These are phyloP conservation scores for Cydia pomonella DNA, from an alignment of 1,140 invertebrate genomes.

Conservation along the genomic window DNA sequence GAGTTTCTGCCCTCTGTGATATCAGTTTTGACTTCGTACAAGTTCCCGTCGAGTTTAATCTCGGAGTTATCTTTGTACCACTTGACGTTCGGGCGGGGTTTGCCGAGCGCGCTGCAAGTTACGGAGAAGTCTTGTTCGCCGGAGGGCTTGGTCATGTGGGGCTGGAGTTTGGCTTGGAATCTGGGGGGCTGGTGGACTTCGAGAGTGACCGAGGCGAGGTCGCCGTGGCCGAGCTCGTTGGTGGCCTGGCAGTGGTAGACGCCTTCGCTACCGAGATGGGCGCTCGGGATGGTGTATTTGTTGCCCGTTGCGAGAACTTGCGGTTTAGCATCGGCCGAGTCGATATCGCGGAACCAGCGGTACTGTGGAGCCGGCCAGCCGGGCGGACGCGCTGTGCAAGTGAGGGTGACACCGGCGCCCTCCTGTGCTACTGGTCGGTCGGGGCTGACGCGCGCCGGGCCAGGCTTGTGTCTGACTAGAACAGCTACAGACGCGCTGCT, in stretches of 20 bases:
- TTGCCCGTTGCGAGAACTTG: slow-evolving; percentile 87
- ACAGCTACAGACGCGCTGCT: slow-evolving; percentile 89
- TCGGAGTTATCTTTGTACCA: slow-evolving; percentile 94
- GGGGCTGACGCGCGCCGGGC: slow-evolving; percentile 90
- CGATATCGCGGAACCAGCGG: slow-evolving; percentile 91
- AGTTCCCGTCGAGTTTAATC: slow-evolving; percentile 86
- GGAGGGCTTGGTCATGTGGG: slow-evolving; percentile 89
- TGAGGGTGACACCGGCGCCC: slow-evolving; percentile 90
- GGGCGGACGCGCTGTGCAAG: slow-evolving; percentile 91
- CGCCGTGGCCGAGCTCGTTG: slow-evolving; percentile 93
- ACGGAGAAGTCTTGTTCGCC: slow-evolving; percentile 90
- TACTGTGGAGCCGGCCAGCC: slow-evolving; percentile 94
- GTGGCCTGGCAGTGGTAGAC: slow-evolving; percentile 93
- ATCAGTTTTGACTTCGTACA: slow-evolving; percentile 90
- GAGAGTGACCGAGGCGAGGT: slow-evolving; percentile 89
- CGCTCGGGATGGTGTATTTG: slow-evolving; percentile 91
- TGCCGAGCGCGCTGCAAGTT: slow-evolving; percentile 91
- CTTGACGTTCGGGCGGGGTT: slow-evolving; percentile 89
- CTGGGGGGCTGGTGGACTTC: slow-evolving; percentile 93
- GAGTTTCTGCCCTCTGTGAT: slow-evolving; percentile 87
- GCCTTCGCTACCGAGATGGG: slow-evolving; percentile 91
- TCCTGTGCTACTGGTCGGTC: slow-evolving; percentile 92
- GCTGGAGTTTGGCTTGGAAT: slow-evolving; percentile 90
- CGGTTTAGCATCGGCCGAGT: slow-evolving; percentile 79
- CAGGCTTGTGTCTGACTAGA: slow-evolving; percentile 93